A percentile compares a stretch with the other conserved stretches of the same genome.
Evolutionary conservation across 2,888 invertebrate genomes (phyloP).

Genomic region (Heliconius charithonia): DNA sequence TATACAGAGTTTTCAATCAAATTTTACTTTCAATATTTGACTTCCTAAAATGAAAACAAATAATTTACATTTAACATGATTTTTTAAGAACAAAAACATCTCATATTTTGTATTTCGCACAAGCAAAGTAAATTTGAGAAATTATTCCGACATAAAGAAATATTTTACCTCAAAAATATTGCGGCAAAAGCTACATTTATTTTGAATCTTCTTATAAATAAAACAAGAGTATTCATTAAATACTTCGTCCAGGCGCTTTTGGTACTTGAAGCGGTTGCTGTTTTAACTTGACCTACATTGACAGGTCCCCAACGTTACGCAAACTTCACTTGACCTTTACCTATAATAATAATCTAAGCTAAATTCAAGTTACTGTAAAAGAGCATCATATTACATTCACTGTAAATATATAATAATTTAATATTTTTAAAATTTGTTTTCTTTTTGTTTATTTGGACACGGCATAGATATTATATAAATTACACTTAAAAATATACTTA

Average conservation of each 20-base stretch:
- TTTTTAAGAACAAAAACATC: background rate
- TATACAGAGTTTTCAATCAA: too few relatives aligned
- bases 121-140: background rate
- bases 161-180: slow-evolving; percentile 7
- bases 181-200: slow-evolving; percentile 28
- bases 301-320: slow-evolving; percentile 34
- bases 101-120: background rate
- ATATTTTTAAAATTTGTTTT: background rate
- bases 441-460: too few relatives aligned
- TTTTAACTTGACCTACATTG: slow-evolving; percentile 44
- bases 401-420: background rate
- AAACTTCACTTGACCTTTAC: slow-evolving; percentile 37
- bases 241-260: slow-evolving; percentile 39
- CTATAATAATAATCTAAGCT: slow-evolving; percentile 21
- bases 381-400: background rate
- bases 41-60: too few relatives aligned
- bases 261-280: slow-evolving; percentile 39
- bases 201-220: slow-evolving; percentile 25
- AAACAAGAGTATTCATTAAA: slow-evolving; percentile 39
- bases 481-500: too few relatives aligned
- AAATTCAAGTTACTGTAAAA: background rate
- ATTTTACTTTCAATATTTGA: too few relatives aligned
- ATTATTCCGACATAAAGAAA: slow-evolving; percentile 9
- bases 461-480: too few relatives aligned
- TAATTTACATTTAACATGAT: too few relatives aligned